These are phyloP conservation scores for Metallyticus violacea DNA, from an alignment of 2,888 invertebrate genomes.

Conservation along the genomic window DNA sequence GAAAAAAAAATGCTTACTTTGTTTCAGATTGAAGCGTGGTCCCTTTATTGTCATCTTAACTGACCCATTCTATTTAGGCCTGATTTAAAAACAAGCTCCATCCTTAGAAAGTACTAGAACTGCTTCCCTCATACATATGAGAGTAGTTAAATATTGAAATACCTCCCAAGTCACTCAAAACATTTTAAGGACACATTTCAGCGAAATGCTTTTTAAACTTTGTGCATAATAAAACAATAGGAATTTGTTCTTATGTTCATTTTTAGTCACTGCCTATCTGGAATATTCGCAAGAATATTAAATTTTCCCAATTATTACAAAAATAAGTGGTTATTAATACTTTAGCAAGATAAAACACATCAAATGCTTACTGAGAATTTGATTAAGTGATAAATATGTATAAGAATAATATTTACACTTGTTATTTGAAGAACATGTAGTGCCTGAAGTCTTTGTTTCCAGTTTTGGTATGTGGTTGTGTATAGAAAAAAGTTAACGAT, in stretches of 20 bases:
- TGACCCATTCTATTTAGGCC: neutral
- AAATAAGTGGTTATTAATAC: too few species aligned
- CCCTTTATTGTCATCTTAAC: neutral
- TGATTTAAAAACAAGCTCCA: neutral
- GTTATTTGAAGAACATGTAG: too few species aligned
- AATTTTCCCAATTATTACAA: too few species aligned
- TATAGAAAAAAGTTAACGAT: too few species aligned
- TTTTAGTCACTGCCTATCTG: neutral
- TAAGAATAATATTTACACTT: too few species aligned
- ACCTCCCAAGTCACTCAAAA: neutral
- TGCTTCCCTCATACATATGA: neutral
- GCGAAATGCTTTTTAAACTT: neutral
- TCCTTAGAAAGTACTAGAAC: neutral
- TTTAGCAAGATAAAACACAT: too few species aligned
- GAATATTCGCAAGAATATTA: neutral
- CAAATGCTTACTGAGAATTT: too few species aligned
- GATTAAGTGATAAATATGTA: too few species aligned
- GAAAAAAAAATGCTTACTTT: neutral
- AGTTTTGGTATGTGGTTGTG: too few species aligned
- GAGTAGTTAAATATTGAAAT: neutral
- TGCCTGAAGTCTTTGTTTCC: too few species aligned
- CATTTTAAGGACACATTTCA: neutral
- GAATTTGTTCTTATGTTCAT: neutral
- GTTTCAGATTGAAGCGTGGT: neutral
- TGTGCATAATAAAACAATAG: neutral